phyloP scores from a whole-genome alignment of 2,797 vertebrate genomes.

The Gallirallus australis region DNA sequence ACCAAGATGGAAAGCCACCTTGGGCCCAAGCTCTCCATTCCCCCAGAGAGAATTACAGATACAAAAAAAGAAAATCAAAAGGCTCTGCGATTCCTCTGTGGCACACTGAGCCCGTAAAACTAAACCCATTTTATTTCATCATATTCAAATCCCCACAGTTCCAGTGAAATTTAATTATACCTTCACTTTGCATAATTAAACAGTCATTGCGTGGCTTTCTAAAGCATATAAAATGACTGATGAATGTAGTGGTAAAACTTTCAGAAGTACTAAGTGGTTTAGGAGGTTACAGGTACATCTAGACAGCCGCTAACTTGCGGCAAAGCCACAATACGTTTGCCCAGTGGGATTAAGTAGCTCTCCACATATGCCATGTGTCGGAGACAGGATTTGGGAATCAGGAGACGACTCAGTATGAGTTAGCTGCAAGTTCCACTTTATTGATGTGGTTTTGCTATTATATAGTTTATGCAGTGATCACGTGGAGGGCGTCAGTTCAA shows the following conservation, averaged over 20 bases:
- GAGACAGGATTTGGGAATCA: too few species aligned
- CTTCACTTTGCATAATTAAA: conserved; percentile 72
- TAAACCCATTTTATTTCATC: conserved; percentile 66
- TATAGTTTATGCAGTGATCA: too few species aligned
- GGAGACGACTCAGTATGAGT: too few species aligned
- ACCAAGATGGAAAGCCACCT: neutral
- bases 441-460: too few species aligned
- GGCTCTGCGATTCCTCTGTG: conserved; percentile 13
- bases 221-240: conserved; percentile 57
- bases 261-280: conserved; percentile 46
- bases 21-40: neutral
- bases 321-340: conserved; percentile 13
- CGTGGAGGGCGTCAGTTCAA: too few species aligned
- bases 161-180: conserved; percentile 66
- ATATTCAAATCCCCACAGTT: conserved; percentile 67
- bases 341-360: neutral
- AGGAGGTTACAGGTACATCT: conserved; percentile 48
- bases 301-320: conserved; percentile 29
- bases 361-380: neutral
- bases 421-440: too few species aligned
- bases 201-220: conserved; percentile 46
- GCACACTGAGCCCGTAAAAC: conserved; percentile 46
- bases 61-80: conserved; percentile 15
- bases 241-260: conserved; percentile 41
- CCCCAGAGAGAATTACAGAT: neutral